Evolutionary conservation across 1,140 invertebrate genomes (phyloP), one percentile per base, ranked within the genome.

Genomic region (Anadara kagoshimensis): DNA sequence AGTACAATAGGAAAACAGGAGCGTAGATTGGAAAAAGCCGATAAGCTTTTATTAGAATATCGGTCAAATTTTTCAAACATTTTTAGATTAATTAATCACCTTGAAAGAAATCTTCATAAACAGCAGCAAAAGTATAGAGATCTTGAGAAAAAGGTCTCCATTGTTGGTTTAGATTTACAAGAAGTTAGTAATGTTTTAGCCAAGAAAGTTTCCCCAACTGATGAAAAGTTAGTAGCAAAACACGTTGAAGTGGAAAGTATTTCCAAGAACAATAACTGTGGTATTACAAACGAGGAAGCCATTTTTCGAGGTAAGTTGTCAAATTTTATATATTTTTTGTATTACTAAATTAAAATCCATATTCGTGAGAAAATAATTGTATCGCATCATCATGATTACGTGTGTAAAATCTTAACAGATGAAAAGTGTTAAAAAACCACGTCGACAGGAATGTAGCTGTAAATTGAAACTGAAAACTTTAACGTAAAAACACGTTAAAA

Each of bases 111-210:
- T 18, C 69, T 85, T 22, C 64, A 79, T 43, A 69, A 64, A 14
- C 85, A 87, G 68, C 73, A 75, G 18, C 47, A 65, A 24, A 80
- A 79, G 54, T 85, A 82, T 71, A 62, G 73, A 22, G 79, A 83
- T 11, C 73, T 87, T n/a, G 83, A 85, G 71, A 81, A 85, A 54
- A 87, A 87, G 72, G 67, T 87, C 44, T 83, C 83, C 44, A 82
- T 83, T 58, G 77, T 87, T 22, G 79, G 85, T 57, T 73, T 87
- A 36, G 84, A 87, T 58, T 83, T 87, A 22, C 80, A 83, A 20
- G 85, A 87, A 69, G 83, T 87, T 10, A 87, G 84, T 73, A 85
- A 85, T 62, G 80, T 85, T 29, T 69, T 87, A 1, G 74, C 78
- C 5, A 78, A 81, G 45, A 83, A 82, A 61, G 65, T 69, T 24